phyloP scores from a whole-genome alignment of 2,113 vertebrate genomes.

The Archilochus colubris region DNA sequence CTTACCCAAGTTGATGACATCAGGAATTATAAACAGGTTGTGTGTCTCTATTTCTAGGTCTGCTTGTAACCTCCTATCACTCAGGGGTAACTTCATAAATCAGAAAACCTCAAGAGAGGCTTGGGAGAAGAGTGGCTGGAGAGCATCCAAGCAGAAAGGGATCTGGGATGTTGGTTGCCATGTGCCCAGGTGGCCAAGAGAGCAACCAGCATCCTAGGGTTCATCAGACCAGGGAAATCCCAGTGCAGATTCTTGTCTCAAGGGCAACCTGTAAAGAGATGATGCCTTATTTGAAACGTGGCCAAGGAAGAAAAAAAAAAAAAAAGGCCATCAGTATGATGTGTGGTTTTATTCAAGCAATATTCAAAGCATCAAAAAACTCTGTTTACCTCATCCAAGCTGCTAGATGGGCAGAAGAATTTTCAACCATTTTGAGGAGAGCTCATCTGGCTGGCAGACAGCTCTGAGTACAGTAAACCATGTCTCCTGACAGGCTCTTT shows the following conservation, averaged over 20 bases:
- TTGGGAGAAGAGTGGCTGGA: background rate
- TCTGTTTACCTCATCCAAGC: background rate
- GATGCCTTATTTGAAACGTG: accelerated
- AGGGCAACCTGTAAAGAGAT: background rate
- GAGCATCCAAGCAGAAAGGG: background rate
- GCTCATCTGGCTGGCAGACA: background rate
- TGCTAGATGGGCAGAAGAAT: background rate
- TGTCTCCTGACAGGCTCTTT: background rate
- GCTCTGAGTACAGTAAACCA: background rate
- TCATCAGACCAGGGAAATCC: background rate
- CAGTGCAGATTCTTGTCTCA: accelerated
- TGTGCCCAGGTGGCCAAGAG: too few relatives aligned
- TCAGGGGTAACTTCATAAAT: background rate
- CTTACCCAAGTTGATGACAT: background rate
- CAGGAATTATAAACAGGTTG: background rate
- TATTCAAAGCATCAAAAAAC: background rate
- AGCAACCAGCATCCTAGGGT: too few relatives aligned
- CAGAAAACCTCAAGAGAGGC: background rate
- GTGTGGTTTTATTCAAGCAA: background rate
- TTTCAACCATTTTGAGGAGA: background rate
- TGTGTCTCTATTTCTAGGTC: background rate
- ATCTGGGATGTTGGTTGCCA: background rate
- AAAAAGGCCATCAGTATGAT: accelerated
- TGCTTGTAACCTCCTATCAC: background rate
- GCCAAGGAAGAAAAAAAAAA: background rate